Base-by-base conservation (phyloP, 2,888 invertebrate species). In the Drosophila nr. perissopoda region DNA sequence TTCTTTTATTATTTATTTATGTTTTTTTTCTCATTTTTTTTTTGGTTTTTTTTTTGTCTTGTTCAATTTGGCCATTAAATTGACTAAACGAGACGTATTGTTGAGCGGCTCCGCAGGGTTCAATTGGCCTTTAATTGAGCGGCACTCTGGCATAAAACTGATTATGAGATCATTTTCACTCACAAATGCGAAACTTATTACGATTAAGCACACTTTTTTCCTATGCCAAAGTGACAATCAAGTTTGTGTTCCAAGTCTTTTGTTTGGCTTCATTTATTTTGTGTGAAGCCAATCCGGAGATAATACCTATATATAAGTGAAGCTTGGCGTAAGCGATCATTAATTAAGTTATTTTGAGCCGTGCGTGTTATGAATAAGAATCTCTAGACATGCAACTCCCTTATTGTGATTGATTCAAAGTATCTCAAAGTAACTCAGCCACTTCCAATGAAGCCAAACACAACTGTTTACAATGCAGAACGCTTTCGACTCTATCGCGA, bases 111-210 rank as follows among this genome's bases (percentile, higher is more conserved):
- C 63, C 60, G 46, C 74, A 60, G 76, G 76, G 76, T 67, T 81
- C 76, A 77, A 77, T 77, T 81, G 77, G 66, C 49, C 71, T 66
- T 80, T 77, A 57, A 76, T 80, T 75, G 77, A 61, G 38, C 54
- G 59, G 27, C 34, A 53, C 29, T 46, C 29, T 46, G 16, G 52
- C 27, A 38, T 16, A 33, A 48, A 68, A 16, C 40, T 38, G 72
- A 52, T 69, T 60, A 69, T 69, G 69, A 69, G 72, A 70, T 69
- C 69, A 69, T 71, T 58, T 66, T 25, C 48, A 57, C 38, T 56
- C 27, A 38, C 70, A 38, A 69, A 27, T 53, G 34, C 21, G 49
- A 34, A 40, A 51, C 27, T 67, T 40, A 21, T 70, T 27, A n/a
- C 33, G 49, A 51, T 65, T 51, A 65, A 65, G 33, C 38, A 38